Evolutionary conservation across 2,113 vertebrate genomes (phyloP).

Genomic region (Mobula hypostoma): DNA sequence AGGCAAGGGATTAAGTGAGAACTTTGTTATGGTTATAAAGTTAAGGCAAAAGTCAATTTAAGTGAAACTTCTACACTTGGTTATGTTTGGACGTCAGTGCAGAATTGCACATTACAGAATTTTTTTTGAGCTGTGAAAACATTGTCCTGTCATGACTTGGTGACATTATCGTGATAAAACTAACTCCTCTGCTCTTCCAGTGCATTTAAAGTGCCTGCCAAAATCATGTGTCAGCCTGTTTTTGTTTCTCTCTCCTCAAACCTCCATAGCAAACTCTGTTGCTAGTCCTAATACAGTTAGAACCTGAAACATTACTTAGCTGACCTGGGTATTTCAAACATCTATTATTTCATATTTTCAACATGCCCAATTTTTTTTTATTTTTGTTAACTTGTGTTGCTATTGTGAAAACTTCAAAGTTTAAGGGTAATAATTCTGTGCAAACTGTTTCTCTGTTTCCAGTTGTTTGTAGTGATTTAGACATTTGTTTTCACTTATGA

Average conservation of each 20-base stretch:
- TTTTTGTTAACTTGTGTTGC: not conserved
- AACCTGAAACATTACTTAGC: too few relatives aligned
- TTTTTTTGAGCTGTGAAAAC: not conserved
- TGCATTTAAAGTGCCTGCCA: not conserved
- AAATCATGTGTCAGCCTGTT: not conserved
- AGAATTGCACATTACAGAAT: not conserved
- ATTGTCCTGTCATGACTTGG: not conserved
- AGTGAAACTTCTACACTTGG: not conserved
- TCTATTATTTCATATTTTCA: too few relatives aligned
- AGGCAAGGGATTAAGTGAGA: not conserved
- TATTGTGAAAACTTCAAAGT: not conserved
- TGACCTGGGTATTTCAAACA: too few relatives aligned
- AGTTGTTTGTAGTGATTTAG: not conserved
- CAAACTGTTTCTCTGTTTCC: not conserved
- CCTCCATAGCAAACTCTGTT: too few relatives aligned
- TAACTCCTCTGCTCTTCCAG: not conserved
- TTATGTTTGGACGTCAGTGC: too few relatives aligned
- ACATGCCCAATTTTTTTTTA: too few relatives aligned
- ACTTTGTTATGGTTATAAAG: not conserved
- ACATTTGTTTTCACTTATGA: not conserved
- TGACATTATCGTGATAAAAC: not conserved
- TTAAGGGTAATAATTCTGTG: not conserved
- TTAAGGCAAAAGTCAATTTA: not conserved
- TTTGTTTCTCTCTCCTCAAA: not conserved
- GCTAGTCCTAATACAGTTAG: too few relatives aligned